Base-by-base conservation (phyloP, 2,888 invertebrate species). In the Helicoverpa assulta region DNA sequence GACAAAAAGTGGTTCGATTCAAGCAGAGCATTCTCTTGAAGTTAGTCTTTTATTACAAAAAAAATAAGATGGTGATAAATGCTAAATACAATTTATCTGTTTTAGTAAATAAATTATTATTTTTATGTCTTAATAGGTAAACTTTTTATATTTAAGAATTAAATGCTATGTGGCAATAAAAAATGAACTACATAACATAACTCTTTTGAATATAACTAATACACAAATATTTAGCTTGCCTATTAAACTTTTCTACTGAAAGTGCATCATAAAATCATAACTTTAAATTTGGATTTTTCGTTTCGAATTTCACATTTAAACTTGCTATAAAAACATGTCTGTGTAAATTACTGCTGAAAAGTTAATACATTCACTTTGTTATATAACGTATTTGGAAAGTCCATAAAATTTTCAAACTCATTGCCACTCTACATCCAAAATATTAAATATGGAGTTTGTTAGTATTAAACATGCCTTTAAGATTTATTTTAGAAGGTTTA, bases 401-500 rank as follows among this genome's bases (percentile, higher is more conserved):
- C 37, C 8, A 53, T 61, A 47, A 61, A 69, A 64, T 61, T 65
- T 52, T 59, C 21, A 67, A 55, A 4, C 6, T 19, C 59, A 37
- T 80, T 19, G 80, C 50, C 63, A 67, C 71, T 14, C n/a, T 59
- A 62, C 51, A 7, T 53, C 40, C 63, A 29, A 73, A 80, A 73
- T 75, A 68, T 77, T 68, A 69, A 76, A 73, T 67, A 65, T 72
- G 73, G 69, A 60, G 67, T 61, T 75, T 76, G 59, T 69, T 61
- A 60, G 69, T 66, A 76, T 63, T 71, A 82, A 75, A 80, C 63
- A 78, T 66, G 59, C 70, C 63, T 62, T 64, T 19, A 67, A 54
- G 67, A 79, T 81, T 79, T 79, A 80, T 78, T 73, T 73, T 26
- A 56, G 62, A 43, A 61, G 59, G 33, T 73, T 78, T 56, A 61